Conservation (phyloP, 2,113 vertebrate species). For the Raja brachyura region DNA sequence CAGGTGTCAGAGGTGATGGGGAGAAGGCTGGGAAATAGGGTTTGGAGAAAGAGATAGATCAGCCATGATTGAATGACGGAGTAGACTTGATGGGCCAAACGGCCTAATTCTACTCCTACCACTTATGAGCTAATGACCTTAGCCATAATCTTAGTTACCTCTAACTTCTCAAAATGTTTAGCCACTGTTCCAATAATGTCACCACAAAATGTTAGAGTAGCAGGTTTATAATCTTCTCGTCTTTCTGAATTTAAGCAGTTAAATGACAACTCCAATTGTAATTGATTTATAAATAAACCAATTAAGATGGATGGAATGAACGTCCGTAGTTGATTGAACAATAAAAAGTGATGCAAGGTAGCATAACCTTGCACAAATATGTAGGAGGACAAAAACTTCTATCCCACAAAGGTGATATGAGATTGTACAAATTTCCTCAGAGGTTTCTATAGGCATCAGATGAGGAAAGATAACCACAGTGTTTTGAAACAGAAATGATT, state of each 20-base stretch:
- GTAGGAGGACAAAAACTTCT: background rate
- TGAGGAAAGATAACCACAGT: background rate
- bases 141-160: background rate
- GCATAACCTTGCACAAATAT: background rate
- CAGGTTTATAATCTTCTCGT: background rate
- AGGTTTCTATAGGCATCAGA: background rate
- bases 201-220: background rate
- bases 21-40: too few species aligned
- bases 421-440: background rate
- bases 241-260: background rate
- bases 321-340: too few species aligned
- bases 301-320: background rate
- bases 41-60: too few species aligned
- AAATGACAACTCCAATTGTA: background rate
- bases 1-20: too few species aligned
- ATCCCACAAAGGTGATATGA: background rate
- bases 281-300: background rate
- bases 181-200: background rate
- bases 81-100: too few species aligned
- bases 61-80: too few species aligned
- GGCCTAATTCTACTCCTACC: too few species aligned
- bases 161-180: background rate
- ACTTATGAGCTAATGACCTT: too few species aligned
- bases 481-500: background rate
- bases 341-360: too few species aligned